These are phyloP conservation scores for Paracanthobrama guichenoti DNA, from an alignment of 2,113 vertebrate genomes.

Conservation along the genomic window DNA sequence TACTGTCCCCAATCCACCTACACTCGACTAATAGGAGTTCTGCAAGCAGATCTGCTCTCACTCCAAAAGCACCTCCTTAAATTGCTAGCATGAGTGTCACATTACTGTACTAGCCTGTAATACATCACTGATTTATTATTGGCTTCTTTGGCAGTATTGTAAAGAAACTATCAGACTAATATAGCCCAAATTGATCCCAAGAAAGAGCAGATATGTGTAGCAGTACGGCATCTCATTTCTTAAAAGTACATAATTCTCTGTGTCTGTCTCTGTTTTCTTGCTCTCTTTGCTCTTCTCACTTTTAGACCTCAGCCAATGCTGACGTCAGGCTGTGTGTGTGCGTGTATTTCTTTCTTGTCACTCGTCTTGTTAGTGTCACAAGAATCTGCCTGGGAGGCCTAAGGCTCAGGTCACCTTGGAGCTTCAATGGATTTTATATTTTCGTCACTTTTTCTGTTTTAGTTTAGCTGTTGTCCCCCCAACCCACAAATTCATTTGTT, in stretches of 20 bases:
- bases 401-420: slow-evolving; percentile 7
- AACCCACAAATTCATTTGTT: not conserved
- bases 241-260: not conserved
- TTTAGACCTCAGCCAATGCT: not conserved
- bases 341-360: slow-evolving; percentile 6
- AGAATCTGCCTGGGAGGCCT: slow-evolving; percentile 9
- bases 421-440: slow-evolving; percentile 12
- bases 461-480: not conserved
- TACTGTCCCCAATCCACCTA: slow-evolving; percentile 30
- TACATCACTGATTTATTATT: slow-evolving; percentile 41
- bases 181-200: slow-evolving; percentile 20
- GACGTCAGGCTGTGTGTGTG: not conserved
- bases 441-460: not conserved
- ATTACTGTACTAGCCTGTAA: slow-evolving; percentile 26
- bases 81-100: slow-evolving; percentile 40
- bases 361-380: slow-evolving; percentile 37
- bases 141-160: slow-evolving; percentile 23
- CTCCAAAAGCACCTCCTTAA: slow-evolving; percentile 24
- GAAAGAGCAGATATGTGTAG: slow-evolving; percentile 25
- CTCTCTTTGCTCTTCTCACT: not conserved
- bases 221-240: slow-evolving; percentile 3
- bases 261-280: slow-evolving; percentile 12
- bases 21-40: slow-evolving; percentile 32
- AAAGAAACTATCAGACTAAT: slow-evolving; percentile 40
- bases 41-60: slow-evolving; percentile 40